Percentiles rank a stretch among this genome's conserved stretches.
These are phyloP conservation scores for Taxidea taxus DNA, from an alignment of 2,113 vertebrate species.

Conservation along the genomic window DNA sequence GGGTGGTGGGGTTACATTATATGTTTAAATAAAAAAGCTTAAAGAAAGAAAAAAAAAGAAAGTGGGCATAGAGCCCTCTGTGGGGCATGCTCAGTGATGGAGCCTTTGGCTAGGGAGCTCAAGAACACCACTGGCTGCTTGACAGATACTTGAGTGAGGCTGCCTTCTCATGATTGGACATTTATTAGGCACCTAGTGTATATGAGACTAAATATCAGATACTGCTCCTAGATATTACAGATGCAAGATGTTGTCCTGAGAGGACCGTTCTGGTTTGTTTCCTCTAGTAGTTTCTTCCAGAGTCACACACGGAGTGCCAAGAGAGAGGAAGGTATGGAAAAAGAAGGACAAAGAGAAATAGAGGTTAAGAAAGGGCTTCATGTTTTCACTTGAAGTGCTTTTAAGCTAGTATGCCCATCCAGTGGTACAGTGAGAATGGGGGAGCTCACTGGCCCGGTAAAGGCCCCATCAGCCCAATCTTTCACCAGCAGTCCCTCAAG, in stretches of 20 bases:
- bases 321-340: neutral
- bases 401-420: neutral
- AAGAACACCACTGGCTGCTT: neutral
- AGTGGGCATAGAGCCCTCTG: neutral
- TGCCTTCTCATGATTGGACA: neutral
- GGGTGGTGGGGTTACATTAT: too few relatives aligned
- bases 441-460: neutral
- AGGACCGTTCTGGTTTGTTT: neutral
- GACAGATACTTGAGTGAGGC: neutral
- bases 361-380: neutral
- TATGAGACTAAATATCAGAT: neutral
- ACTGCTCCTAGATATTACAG: neutral
- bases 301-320: neutral
- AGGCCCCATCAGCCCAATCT: neutral
- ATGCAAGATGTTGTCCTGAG: neutral
- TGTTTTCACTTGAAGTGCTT: neutral
- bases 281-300: neutral
- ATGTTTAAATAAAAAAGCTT: too few relatives aligned
- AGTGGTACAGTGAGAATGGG: neutral
- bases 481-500: neutral
- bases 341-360: neutral
- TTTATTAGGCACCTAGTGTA: neutral
- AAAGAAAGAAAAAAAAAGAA: too few relatives aligned
- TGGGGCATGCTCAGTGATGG: neutral
- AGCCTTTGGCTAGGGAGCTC: neutral